phyloP scores from a whole-genome alignment of 2,888 invertebrate genomes.

The Exocentrus adspersus region DNA sequence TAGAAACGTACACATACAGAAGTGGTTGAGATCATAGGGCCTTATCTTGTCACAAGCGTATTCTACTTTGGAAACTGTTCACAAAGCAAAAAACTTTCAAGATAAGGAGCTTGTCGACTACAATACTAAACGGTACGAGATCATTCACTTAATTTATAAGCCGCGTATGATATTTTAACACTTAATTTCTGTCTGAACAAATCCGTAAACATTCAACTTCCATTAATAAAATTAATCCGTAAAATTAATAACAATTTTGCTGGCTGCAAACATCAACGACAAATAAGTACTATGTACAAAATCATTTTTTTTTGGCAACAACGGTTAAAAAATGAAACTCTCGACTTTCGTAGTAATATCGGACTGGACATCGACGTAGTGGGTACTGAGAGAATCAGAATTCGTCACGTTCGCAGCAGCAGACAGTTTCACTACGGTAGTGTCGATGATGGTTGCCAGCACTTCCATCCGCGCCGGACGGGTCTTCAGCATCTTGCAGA shows the following conservation, averaged over 20 bases:
- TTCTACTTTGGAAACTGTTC: constrained; percentile 12
- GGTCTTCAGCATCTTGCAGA: constrained; percentile 65
- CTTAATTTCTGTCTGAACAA: constrained; percentile 34
- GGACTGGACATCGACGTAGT: constrained; percentile 61
- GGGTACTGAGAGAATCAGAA: constrained; percentile 55
- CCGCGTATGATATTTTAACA: constrained; percentile 21
- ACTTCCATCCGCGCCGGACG: constrained; percentile 67
- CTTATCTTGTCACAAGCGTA: constrained; percentile 12
- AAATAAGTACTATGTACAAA: constrained; percentile 10
- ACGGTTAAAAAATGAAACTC: constrained; percentile 58
- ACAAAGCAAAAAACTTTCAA: constrained; percentile 19
- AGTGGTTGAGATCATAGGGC: constrained; percentile 17
- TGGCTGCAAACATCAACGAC: constrained; percentile 26
- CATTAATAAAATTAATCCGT: constrained; percentile 46
- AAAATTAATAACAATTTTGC: constrained; percentile 39
- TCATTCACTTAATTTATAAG: constrained; percentile 31
- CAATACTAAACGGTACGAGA: constrained; percentile 24
- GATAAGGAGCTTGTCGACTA: too few relatives aligned
- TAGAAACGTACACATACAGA: constrained; percentile 19
- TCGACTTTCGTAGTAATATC: constrained; percentile 64
- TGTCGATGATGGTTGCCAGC: constrained; percentile 69
- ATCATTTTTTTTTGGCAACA: constrained; percentile 2
- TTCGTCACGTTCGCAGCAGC: constrained; percentile 33
- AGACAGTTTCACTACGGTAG: constrained; percentile 66
- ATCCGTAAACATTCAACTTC: constrained; percentile 35